Evolutionary conservation across 2,113 vertebrate genomes (phyloP).

Genomic region (Ovis canadensis): DNA sequence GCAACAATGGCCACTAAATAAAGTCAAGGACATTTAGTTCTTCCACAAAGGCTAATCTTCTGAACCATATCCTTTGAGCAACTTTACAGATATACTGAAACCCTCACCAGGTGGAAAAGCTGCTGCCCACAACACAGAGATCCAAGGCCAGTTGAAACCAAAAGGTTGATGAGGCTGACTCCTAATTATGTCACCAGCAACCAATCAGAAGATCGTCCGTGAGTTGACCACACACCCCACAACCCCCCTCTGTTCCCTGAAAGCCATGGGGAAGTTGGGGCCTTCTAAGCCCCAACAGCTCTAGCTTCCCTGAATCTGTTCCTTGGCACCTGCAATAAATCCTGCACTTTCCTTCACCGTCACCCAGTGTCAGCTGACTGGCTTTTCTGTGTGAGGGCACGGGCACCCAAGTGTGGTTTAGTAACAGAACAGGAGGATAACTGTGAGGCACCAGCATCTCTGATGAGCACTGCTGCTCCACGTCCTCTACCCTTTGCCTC

Average conservation of each 20-base stretch:
- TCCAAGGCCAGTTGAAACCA: not conserved
- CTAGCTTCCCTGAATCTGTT: too few species aligned
- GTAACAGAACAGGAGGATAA: rapidly evolving
- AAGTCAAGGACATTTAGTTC: not conserved
- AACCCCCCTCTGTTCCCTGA: not conserved
- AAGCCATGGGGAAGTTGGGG: not conserved
- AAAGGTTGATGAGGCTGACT: not conserved
- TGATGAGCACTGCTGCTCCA: rapidly evolving
- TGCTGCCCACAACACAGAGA: not conserved
- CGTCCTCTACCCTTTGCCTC: rapidly evolving
- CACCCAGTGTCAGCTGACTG: not conserved
- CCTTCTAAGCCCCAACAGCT: not conserved
- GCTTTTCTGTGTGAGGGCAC: rapidly evolving
- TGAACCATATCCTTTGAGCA: not conserved
- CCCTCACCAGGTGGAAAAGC: not conserved
- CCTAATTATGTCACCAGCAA: not conserved
- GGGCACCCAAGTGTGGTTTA: not conserved
- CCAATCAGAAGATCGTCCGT: not conserved
- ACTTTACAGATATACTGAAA: not conserved
- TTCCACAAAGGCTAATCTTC: not conserved
- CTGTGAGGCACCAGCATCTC: rapidly evolving
- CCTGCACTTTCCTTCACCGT: not conserved
- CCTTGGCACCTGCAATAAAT: too few species aligned
- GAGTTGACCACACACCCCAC: not conserved
- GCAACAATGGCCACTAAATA: not conserved